These are phyloP conservation scores for Oryzias javanicus DNA, from an alignment of 2,113 vertebrate genomes.

Conservation along the genomic window DNA sequence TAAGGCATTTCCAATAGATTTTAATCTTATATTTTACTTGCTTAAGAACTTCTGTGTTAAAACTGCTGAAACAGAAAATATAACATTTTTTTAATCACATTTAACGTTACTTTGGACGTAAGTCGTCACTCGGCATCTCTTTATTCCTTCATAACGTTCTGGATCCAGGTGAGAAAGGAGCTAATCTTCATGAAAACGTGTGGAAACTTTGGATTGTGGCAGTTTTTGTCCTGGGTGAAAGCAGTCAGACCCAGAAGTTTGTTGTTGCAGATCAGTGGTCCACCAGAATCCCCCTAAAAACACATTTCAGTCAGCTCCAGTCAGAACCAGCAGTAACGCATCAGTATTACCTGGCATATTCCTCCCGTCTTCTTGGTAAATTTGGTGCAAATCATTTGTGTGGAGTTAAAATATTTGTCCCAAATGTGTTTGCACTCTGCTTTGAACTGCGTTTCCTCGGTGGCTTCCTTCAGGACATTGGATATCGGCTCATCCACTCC, in stretches of 20 bases:
- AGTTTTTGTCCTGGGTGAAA: fast-evolving
- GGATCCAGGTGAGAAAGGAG: conserved; percentile 61
- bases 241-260: conserved; percentile 44
- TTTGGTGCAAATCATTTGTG: conserved; percentile 63
- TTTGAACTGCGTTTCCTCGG: conserved; percentile 7
- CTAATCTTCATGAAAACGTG: conserved; percentile 55
- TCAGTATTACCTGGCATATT: conserved; percentile 58
- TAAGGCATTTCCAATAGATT: too few relatives aligned
- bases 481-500: fast-evolving
- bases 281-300: conserved; percentile 66
- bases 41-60: too few relatives aligned
- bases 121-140: conserved; percentile 6
- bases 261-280: conserved; percentile 58
- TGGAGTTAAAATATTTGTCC: background rate
- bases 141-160: conserved; percentile 18
- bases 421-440: conserved; percentile 36
- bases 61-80: too few relatives aligned
- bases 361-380: conserved; percentile 32
- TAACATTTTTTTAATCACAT: too few relatives aligned
- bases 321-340: background rate
- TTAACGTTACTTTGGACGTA: too few relatives aligned
- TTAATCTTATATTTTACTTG: too few relatives aligned
- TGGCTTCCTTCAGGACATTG: conserved; percentile 49
- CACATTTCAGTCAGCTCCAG: background rate
- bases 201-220: conserved; percentile 39